Evolutionary conservation across 2,113 vertebrate species (phyloP).

Genomic region (Puffinus mauretanicus): DNA sequence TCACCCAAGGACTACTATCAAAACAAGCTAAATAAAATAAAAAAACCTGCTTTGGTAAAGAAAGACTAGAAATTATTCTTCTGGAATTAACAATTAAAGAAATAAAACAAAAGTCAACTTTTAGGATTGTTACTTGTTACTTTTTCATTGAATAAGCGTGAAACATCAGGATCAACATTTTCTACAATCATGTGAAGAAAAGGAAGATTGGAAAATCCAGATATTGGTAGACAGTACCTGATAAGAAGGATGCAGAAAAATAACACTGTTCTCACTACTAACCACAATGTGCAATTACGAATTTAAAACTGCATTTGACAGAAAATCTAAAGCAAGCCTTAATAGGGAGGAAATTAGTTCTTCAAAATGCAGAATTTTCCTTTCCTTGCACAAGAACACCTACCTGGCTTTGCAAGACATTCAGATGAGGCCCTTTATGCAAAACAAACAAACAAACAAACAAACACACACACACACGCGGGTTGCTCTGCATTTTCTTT

Average conservation of each 20-base stretch:
- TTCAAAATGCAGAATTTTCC: background rate
- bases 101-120: background rate
- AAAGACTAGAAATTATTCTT: background rate
- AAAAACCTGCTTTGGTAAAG: background rate
- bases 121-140: background rate
- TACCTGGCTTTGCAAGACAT: background rate
- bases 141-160: background rate
- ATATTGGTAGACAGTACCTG: background rate
- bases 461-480: accelerated
- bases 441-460: background rate
- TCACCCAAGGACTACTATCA: background rate
- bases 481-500: background rate
- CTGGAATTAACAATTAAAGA: background rate
- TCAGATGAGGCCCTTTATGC: background rate
- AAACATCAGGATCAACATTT: background rate
- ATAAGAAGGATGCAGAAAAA: background rate
- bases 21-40: background rate
- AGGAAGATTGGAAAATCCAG: background rate
- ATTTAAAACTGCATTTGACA: background rate
- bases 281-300: background rate
- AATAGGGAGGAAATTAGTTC: background rate
- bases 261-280: background rate
- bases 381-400: background rate
- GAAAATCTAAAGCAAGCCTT: background rate
- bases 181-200: background rate